phyloP scores from a whole-genome alignment of 2,797 vertebrate species.

The Gouania willdenowi region DNA sequence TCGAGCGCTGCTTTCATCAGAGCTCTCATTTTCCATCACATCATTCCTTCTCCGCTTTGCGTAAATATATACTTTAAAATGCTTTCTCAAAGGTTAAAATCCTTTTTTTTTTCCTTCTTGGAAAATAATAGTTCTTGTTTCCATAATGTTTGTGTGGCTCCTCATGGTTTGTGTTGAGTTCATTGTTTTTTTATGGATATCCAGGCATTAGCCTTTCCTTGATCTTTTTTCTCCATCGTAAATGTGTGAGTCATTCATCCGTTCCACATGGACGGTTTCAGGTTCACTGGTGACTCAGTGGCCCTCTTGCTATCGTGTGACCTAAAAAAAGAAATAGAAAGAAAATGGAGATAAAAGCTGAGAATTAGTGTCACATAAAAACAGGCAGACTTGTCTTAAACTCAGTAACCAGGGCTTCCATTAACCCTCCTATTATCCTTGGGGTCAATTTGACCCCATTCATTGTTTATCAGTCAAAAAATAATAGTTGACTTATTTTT shows the following conservation, averaged over 20 bases:
- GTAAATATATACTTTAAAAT: conserved; percentile 58
- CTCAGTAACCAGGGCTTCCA: no score
- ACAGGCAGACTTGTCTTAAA: no score
- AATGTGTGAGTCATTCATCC: conserved; percentile 58
- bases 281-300: conserved; percentile 40
- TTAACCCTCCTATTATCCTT: no score
- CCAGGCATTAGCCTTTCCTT: conserved; percentile 37
- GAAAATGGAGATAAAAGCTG: conserved; percentile 20
- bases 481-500: no score
- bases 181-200: conserved; percentile 50
- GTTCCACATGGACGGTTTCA: conserved; percentile 49
- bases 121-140: conserved; percentile 34
- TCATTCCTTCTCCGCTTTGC: conserved; percentile 25
- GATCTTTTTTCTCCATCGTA: conserved; percentile 33
- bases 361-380: conserved; percentile 29
- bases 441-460: no score
- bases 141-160: conserved; percentile 26
- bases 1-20: conserved; percentile 22
- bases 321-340: conserved; percentile 73
- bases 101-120: conserved; percentile 13
- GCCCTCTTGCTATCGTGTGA: conserved; percentile 89
- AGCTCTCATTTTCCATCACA: conserved; percentile 8
- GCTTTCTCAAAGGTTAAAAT: conserved; percentile 19
- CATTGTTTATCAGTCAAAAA: no score
- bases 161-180: conserved; percentile 33